Conservation (phyloP, 2,888 invertebrate genomes). For the Drosophila suboccidentalis region DNA sequence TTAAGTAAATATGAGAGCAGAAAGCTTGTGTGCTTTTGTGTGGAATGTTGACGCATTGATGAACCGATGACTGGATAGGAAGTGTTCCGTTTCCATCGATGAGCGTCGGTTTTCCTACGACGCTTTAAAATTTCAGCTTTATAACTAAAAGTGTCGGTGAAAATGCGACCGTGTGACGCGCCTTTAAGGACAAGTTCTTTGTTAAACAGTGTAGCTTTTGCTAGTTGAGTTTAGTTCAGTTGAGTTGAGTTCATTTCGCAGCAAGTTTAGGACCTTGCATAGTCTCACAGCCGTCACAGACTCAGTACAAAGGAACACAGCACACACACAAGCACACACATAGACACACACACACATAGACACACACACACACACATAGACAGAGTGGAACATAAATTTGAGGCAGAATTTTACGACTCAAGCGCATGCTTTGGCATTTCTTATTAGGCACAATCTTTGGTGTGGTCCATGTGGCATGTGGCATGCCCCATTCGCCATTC, state of each 20-base stretch:
- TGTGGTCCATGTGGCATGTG: slow-evolving; percentile 12
- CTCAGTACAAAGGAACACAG: slow-evolving; percentile 23
- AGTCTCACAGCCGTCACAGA: slow-evolving; percentile 16
- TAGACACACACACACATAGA: slow-evolving; percentile 6
- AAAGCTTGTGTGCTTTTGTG: too few species aligned
- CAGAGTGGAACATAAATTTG: slow-evolving; percentile 68
- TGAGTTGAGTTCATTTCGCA: slow-evolving; percentile 26
- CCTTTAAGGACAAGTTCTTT: too few species aligned
- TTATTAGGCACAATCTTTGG: slow-evolving; percentile 69
- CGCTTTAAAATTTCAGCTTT: too few species aligned
- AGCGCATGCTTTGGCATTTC: slow-evolving; percentile 78
- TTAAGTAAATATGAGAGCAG: too few species aligned
- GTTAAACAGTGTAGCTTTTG: neutral
- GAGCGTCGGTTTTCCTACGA: too few species aligned
- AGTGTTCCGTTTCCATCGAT: too few species aligned
- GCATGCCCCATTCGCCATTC: neutral
- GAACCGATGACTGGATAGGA: too few species aligned
- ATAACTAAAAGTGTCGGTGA: too few species aligned
- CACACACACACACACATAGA: slow-evolving; percentile 16
- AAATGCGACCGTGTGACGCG: too few species aligned
- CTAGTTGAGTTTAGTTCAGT: slow-evolving; percentile 19
- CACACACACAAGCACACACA: neutral
- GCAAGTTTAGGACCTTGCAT: slow-evolving; percentile 24
- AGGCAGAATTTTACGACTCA: slow-evolving; percentile 75
- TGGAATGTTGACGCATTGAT: too few species aligned